A percentile compares a stretch with the other conserved stretches of the same genome.
phyloP scores from a whole-genome alignment of 2,797 vertebrate species.

The Vultur gryphus region DNA sequence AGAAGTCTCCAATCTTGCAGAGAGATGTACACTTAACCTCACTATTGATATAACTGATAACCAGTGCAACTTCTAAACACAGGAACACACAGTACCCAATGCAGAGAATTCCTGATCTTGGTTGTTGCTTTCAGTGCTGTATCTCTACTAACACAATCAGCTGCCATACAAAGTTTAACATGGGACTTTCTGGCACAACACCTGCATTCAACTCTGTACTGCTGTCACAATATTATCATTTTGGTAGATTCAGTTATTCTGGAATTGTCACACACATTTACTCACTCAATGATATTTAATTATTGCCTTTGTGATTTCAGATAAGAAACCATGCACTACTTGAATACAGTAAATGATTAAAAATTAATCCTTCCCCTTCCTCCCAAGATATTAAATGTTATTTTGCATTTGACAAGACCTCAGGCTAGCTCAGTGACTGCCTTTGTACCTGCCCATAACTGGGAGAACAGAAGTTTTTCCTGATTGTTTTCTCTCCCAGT shows the following conservation, averaged over 20 bases:
- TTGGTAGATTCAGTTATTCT: neutral
- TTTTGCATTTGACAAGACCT: slow-evolving; percentile 35
- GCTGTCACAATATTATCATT: neutral
- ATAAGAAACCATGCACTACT: neutral
- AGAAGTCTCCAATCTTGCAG: neutral
- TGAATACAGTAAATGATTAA: neutral
- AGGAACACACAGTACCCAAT: neutral
- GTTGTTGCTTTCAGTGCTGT: neutral
- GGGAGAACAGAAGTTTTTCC: neutral
- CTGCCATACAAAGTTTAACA: neutral
- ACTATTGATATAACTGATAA: neutral
- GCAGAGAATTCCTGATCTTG: neutral
- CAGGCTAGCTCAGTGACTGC: neutral
- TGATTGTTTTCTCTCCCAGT: neutral
- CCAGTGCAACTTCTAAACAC: neutral
- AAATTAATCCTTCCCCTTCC: neutral
- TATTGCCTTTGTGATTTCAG: neutral
- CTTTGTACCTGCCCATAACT: neutral
- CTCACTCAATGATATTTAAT: neutral
- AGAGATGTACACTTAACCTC: neutral
- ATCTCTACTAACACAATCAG: neutral
- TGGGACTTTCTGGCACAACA: neutral
- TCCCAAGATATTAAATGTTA: slow-evolving; percentile 9
- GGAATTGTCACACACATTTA: neutral
- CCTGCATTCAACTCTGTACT: neutral